These are phyloP conservation scores for Drosophila mercatorum DNA, from an alignment of 2,888 invertebrate species.

Conservation along the genomic window DNA sequence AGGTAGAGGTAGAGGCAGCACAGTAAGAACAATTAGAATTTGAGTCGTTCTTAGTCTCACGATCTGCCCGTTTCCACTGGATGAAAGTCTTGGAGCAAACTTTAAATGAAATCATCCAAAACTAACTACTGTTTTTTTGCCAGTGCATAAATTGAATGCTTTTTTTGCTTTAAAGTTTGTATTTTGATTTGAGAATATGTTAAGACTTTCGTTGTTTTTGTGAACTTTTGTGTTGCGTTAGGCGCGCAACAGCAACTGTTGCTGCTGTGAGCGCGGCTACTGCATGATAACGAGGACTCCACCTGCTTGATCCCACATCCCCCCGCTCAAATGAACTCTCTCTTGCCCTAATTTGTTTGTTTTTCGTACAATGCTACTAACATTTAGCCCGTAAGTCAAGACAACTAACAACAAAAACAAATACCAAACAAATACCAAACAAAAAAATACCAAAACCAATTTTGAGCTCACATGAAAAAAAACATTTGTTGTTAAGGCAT, in stretches of 20 bases:
- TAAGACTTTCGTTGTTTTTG: background rate
- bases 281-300: background rate
- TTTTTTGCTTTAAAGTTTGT: too few relatives aligned
- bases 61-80: too few relatives aligned
- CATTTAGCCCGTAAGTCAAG: conserved; percentile 44
- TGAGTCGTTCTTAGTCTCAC: too few relatives aligned
- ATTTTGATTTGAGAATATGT: too few relatives aligned
- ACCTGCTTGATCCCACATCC: conserved; percentile 7
- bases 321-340: conserved; percentile 10
- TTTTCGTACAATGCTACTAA: conserved; percentile 24
- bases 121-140: too few relatives aligned
- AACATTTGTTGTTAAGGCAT: conserved; percentile 54
- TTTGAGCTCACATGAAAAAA: conserved; percentile 43
- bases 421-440: conserved; percentile 1
- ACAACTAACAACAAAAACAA: conserved; percentile 42
- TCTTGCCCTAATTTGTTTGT: background rate
- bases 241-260: conserved; percentile 1
- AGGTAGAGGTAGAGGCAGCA: too few relatives aligned
- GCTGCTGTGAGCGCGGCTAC: background rate
- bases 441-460: conserved; percentile 18
- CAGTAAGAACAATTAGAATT: too few relatives aligned
- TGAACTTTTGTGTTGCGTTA: too few relatives aligned
- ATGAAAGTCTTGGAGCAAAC: too few relatives aligned
- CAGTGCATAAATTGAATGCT: too few relatives aligned
- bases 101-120: too few relatives aligned